Conservation (phyloP, 2,797 vertebrate species). For the Thaleichthys pacificus region DNA sequence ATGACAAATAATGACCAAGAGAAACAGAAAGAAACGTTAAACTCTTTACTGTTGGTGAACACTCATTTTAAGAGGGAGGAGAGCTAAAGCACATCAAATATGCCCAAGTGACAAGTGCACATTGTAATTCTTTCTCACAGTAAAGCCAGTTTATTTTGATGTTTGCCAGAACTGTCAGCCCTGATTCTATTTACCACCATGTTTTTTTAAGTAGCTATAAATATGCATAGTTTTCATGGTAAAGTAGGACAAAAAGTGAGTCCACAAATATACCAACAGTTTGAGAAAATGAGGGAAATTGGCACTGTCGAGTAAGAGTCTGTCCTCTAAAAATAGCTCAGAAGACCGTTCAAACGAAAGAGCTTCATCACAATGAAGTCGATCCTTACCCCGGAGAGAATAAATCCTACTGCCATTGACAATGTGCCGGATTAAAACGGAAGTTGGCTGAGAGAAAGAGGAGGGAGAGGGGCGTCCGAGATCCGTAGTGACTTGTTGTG, state of each 20-base stretch:
- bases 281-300: slow-evolving; percentile 37
- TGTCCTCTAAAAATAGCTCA: slow-evolving; percentile 56
- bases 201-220: slow-evolving; percentile 31
- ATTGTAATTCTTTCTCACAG: slow-evolving; percentile 46
- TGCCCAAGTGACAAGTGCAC: neutral
- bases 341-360: slow-evolving; percentile 50
- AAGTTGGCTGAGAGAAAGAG: slow-evolving; percentile 52
- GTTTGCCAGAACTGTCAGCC: slow-evolving; percentile 41
- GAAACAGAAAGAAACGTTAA: neutral
- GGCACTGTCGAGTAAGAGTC: slow-evolving; percentile 45
- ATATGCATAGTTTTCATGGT: slow-evolving; percentile 52
- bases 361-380: slow-evolving; percentile 57
- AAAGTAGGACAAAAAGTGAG: slow-evolving; percentile 66
- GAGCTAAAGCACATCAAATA: slow-evolving; percentile 24
- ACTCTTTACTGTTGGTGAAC: neutral
- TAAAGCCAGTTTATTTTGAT: slow-evolving; percentile 14
- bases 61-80: slow-evolving; percentile 20
- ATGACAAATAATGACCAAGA: neutral
- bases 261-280: slow-evolving; percentile 41
- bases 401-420: slow-evolving; percentile 60
- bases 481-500: slow-evolving; percentile 62
- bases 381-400: slow-evolving; percentile 56
- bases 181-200: slow-evolving; percentile 4
- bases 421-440: slow-evolving; percentile 67
- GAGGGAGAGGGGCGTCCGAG: slow-evolving; percentile 44